Evolutionary conservation across 2,113 vertebrate species (phyloP).

Genomic region (Astatoreochromis straeleni): DNA sequence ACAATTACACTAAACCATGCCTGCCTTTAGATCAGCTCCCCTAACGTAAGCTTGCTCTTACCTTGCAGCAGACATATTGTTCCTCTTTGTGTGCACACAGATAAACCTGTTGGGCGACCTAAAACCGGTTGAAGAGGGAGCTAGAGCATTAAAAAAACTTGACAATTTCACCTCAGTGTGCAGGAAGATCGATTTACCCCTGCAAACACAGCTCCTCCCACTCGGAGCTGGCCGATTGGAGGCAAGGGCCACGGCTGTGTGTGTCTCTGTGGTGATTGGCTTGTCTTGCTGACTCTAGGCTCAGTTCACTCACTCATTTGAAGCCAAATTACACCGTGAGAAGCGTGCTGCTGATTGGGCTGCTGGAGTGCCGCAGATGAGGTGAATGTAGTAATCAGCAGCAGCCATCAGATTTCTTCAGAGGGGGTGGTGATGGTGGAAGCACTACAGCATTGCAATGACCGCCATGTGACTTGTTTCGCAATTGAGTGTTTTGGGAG

Average conservation of each 20-base stretch:
- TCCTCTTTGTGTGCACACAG: background rate
- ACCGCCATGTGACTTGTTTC: background rate
- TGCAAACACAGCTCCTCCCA: constrained; percentile 22
- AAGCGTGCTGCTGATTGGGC: background rate
- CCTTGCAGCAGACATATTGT: constrained; percentile 60
- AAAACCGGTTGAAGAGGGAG: constrained; percentile 17
- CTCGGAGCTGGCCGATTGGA: constrained; percentile 21
- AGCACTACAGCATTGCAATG: background rate
- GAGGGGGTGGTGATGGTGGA: background rate
- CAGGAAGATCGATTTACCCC: constrained; percentile 22
- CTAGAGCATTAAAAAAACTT: constrained; percentile 28
- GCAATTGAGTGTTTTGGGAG: background rate
- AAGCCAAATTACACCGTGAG: background rate
- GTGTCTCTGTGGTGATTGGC: constrained; percentile 31
- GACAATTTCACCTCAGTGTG: constrained; percentile 35
- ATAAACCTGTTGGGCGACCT: constrained; percentile 55
- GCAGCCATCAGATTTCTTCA: background rate
- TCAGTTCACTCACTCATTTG: background rate
- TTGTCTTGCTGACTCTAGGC: background rate
- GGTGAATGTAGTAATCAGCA: background rate
- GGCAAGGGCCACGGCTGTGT: background rate
- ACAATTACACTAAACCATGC: background rate
- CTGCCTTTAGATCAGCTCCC: background rate
- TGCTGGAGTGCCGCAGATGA: background rate
- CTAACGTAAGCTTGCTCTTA: constrained; percentile 24